Evolutionary conservation across 2,113 vertebrate species (phyloP).

Genomic region (Thermophis baileyi): DNA sequence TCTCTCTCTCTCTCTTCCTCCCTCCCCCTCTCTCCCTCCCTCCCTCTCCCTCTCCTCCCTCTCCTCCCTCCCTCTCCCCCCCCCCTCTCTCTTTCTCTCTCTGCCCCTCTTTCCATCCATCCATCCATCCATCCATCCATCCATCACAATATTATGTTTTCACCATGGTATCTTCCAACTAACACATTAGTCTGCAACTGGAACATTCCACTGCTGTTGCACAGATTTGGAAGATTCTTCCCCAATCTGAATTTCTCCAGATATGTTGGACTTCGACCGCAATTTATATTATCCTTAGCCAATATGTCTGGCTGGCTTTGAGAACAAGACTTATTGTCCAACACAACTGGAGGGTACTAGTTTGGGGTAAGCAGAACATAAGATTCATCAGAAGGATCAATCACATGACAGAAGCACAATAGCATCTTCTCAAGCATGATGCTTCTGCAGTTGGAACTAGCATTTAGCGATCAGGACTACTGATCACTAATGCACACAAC

Average conservation of each 20-base stretch:
- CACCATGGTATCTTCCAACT: no score
- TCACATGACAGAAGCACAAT: background rate
- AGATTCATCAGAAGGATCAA: background rate
- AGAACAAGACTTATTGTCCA: background rate
- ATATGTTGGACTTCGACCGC: background rate
- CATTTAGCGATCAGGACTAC: background rate
- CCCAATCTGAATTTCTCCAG: background rate
- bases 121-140: no score
- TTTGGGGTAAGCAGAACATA: no score
- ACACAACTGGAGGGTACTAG: background rate
- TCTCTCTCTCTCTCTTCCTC: accelerated
- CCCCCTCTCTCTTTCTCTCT: no score
- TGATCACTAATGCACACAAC: background rate
- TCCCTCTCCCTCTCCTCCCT: no score
- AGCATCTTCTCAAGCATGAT: background rate
- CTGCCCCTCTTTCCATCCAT: no score
- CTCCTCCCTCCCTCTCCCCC: no score
- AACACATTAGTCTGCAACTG: no score
- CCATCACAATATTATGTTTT: no score
- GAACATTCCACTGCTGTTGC: no score
- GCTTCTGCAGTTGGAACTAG: background rate
- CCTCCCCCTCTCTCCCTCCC: background rate
- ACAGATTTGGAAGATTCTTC: no score
- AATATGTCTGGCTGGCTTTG: background rate
- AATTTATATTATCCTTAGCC: background rate